These are phyloP conservation scores for Delia radicum DNA, from an alignment of 1,140 invertebrate species.

Conservation along the genomic window DNA sequence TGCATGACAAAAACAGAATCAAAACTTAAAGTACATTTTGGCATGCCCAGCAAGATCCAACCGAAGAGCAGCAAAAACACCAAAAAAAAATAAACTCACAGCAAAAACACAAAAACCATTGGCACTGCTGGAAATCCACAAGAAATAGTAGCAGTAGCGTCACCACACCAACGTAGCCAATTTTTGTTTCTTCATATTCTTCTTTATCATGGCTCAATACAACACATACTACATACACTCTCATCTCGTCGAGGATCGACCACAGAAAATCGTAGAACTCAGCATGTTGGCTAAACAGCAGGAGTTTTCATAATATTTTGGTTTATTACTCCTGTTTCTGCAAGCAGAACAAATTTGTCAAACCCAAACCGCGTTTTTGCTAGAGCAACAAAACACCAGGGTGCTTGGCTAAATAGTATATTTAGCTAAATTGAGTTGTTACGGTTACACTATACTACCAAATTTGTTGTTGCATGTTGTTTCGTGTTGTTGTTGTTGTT, in stretches of 20 bases:
- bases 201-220: neutral
- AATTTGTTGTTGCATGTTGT: neutral
- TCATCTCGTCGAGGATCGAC: slow-evolving; percentile 6
- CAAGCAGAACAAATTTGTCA: slow-evolving; percentile 21
- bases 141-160: slow-evolving; percentile 17
- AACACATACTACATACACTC: no score
- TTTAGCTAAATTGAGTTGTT: slow-evolving; percentile 18
- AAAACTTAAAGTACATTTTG: neutral
- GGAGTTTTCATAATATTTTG: slow-evolving; percentile 24
- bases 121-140: slow-evolving; percentile 18
- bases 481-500: slow-evolving; percentile 2
- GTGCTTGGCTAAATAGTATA: neutral
- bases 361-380: neutral
- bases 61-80: slow-evolving; percentile 12
- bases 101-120: neutral
- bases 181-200: neutral
- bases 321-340: slow-evolving; percentile 22
- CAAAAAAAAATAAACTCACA: neutral
- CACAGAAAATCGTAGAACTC: slow-evolving; percentile 17
- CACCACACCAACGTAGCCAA: slow-evolving; percentile 9
- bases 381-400: neutral
- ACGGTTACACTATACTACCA: neutral
- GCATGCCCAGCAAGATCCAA: slow-evolving; percentile 10
- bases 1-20: neutral
- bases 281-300: slow-evolving; percentile 4